Base-by-base conservation (phyloP, 2,113 vertebrate species). In the Pogona vitticeps region DNA sequence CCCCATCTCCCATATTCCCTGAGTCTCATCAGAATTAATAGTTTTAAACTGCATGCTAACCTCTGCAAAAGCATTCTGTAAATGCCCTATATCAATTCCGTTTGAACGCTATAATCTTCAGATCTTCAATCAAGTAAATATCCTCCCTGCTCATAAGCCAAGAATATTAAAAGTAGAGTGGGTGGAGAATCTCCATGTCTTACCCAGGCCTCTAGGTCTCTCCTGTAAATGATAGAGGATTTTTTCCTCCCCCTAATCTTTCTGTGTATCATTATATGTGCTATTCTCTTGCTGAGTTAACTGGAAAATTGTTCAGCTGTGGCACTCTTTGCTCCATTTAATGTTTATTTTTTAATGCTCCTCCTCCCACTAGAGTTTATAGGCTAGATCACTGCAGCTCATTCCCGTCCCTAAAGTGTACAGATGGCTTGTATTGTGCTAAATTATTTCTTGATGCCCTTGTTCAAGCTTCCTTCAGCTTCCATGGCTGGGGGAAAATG, bases 81-180 rank as follows among this genome's bases (percentile, higher is more conserved):
- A 82, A 26, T 89, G 82, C 71, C 72, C 77, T 91, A 89, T 78
- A 90, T 88, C 80, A 78, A 82, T 87, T 18, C 63, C 38, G 67
- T 88, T 84, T 80, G 90, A 92, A 89, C 61, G 80, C 70, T 63
- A 86, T 89, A 93, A 93, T 93, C 91, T 87, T 61, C 67, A 82
- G 71, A 87, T 87, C 78, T 79, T 86, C 84, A 90, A 91, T 92
- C 1, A 85, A 77, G 81, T 84, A 36, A 76, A 70, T 83, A 88
- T 40, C 76, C 17, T 31, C 56, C n/a, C 80, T 36, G 23, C 21
- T 58, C 75, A 59, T 5, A 5, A 59, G 61, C 42, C 31, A 86
- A 58, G 79, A 89, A 86, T 67, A 73, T 14, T 86, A 75, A 18
- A 78, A 2, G 26, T 83, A 31, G 72, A 21, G 87, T 31, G 76